Evolutionary conservation across 2,113 vertebrate species (phyloP).

Genomic region (Lipotes vexillifer): DNA sequence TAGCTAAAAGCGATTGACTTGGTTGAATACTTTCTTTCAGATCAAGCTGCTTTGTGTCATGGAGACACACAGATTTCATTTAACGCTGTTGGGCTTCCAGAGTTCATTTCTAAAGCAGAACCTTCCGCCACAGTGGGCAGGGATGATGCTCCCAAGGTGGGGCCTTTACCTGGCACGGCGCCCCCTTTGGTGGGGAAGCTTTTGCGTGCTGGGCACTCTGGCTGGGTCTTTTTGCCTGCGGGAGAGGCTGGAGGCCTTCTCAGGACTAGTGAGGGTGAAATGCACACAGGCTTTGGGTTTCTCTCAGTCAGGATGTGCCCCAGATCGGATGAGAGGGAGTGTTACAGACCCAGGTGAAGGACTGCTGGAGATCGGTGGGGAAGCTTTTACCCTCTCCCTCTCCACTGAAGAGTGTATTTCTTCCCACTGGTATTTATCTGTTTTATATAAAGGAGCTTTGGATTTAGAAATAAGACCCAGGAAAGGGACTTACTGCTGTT

Average conservation of each 20-base stretch:
- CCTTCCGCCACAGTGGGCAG: too few relatives aligned
- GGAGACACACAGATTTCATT: neutral
- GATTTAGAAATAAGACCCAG: neutral
- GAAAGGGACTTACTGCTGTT: neutral
- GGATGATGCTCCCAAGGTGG: neutral
- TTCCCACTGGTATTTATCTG: too few relatives aligned
- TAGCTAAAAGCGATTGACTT: neutral
- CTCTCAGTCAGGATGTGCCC: neutral
- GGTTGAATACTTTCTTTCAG: neutral
- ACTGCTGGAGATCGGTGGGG: neutral
- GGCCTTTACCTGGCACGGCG: rapidly evolving
- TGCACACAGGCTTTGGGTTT: neutral
- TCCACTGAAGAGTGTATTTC: neutral
- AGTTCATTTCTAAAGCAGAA: neutral
- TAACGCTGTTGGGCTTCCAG: neutral
- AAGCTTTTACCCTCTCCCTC: neutral
- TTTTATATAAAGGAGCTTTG: neutral
- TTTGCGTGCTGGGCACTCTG: neutral
- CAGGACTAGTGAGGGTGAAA: neutral
- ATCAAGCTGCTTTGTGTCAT: neutral
- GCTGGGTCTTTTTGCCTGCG: neutral
- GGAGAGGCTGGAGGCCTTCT: neutral
- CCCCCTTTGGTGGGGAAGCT: neutral
- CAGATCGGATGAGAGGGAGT: neutral
- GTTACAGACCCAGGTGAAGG: neutral